Evolutionary conservation across 2,113 vertebrate species (phyloP), one percentile per base, ranked within the genome.

Genomic region (Nycticryphes semicollaris): DNA sequence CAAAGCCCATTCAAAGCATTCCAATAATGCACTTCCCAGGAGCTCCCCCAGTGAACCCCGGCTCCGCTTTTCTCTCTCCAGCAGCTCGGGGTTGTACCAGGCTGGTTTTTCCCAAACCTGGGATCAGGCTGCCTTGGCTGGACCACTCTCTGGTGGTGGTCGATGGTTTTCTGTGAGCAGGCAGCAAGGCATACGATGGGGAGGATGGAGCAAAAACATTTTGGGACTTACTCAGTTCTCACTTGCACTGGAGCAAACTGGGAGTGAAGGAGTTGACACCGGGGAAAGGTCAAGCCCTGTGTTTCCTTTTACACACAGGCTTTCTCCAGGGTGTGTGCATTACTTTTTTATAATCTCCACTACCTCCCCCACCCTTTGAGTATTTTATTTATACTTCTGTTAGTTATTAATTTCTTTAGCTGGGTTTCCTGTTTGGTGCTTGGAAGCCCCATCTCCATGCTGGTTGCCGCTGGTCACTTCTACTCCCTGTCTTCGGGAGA

Each of bases 11-110:
- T 1, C 5, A 4, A 9, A 15, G 15, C 31, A 10, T 19, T 25
- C 53, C 8, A 2, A 28, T 7, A 47, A 3, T 5, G 1, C 1
- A 4, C 35, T 17, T n/a, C 43, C 31, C 3, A 1, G 4, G 50
- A 33, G 33, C 20, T 59, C 10, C 12, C 7, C 1, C 43, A 51
- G 31, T 41, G 8, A 10, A 35, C 9, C 33, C 37, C 1, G 1
- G 31, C 43, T 50, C 43, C 7, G 1, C 31, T 28, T 20, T 24
- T 25, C 41, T 37, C 12, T 2, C 41, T 25, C 1, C 0, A n/a
- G 64, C 59, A 60, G 82, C 53, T n/a, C 2, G 0, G 33, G 31
- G 14, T 8, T 2, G 9, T 24, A 3, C 53, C 25, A 9, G 1
- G 9, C n/a, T 35, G n/a, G 2, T 39, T 27, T 39, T 31, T 45